These are phyloP conservation scores for Tiphia femorata DNA, from an alignment of 2,888 invertebrate genomes.

Conservation along the genomic window DNA sequence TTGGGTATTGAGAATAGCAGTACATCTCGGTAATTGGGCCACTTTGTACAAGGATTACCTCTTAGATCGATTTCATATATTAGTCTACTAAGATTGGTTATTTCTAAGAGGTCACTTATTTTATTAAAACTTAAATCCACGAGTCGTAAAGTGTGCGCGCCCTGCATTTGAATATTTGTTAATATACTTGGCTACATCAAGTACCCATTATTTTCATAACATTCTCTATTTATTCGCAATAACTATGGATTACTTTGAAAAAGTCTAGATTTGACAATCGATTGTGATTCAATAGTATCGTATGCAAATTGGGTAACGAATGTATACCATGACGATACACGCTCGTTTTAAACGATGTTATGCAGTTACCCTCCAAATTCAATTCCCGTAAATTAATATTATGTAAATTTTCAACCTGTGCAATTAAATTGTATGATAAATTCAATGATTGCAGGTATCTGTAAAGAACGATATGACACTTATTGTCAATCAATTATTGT, in stretches of 20 bases:
- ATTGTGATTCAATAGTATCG: constrained; percentile 72
- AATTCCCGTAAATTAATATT: constrained; percentile 71
- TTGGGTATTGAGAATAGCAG: constrained; percentile 61
- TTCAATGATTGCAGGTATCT: constrained; percentile 74
- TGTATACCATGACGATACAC: constrained; percentile 68
- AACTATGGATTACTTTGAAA: constrained; percentile 62
- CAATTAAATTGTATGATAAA: constrained; percentile 74
- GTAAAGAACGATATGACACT: not conserved
- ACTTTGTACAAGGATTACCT: constrained; percentile 61
- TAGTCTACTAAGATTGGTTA: constrained; percentile 59
- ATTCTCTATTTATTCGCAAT: not conserved
- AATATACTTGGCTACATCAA: not conserved
- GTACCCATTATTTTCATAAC: not conserved
- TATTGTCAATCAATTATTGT: not conserved
- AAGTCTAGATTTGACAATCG: constrained; percentile 71
- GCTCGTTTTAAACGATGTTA: constrained; percentile 66
- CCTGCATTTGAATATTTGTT: constrained; percentile 32
- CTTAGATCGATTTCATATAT: constrained; percentile 61
- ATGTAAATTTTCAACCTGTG: constrained; percentile 72
- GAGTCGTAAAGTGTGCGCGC: constrained; percentile 56
- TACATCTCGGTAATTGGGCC: constrained; percentile 62
- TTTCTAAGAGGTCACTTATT: constrained; percentile 63
- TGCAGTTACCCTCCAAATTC: constrained; percentile 73
- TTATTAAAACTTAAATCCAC: constrained; percentile 63
- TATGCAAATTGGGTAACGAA: constrained; percentile 71